Percentiles rank a stretch among this genome's conserved stretches.
These are phyloP conservation scores for Drosophila bocki DNA, from an alignment of 1,140 invertebrate species.

Conservation along the genomic window DNA sequence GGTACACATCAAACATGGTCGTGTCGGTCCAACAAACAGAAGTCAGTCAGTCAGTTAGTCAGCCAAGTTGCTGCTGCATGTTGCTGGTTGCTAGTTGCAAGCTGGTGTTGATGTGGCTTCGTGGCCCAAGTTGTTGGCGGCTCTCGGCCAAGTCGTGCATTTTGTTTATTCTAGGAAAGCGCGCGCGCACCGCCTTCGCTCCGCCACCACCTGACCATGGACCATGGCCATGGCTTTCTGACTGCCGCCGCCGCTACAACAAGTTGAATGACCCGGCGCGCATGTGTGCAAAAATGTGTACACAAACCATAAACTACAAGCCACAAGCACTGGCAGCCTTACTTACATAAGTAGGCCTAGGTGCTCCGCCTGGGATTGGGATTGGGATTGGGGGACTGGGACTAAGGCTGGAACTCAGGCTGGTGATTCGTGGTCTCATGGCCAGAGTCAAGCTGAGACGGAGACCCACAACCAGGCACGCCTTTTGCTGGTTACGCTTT, in stretches of 20 bases:
- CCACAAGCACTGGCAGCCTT: constrained; percentile 69
- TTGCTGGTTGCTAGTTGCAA: constrained; percentile 49
- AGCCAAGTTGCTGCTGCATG: constrained; percentile 55
- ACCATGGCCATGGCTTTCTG: constrained; percentile 66
- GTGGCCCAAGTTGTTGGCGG: constrained; percentile 74
- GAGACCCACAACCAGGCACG: constrained; percentile 55
- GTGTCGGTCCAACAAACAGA: constrained; percentile 83
- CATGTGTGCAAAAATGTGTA: constrained; percentile 84
- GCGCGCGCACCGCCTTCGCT: constrained; percentile 62
- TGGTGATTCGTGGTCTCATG: constrained; percentile 29
- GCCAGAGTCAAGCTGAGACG: constrained; percentile 22
- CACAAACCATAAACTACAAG: constrained; percentile 84
- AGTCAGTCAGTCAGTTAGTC: constrained; percentile 79
- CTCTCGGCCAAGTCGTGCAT: constrained; percentile 76
- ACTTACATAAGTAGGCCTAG: constrained; percentile 81
- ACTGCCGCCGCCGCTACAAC: constrained; percentile 32
- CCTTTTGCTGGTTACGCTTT: constrained; percentile 82
- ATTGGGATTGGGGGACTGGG: constrained; percentile 19
- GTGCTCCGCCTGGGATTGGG: constrained; percentile 34
- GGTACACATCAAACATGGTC: constrained; percentile 83
- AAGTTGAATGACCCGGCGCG: constrained; percentile 82
- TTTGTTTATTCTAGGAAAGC: constrained; percentile 83
- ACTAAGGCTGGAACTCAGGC: neutral
- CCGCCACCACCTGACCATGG: constrained; percentile 53
- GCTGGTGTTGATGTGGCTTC: constrained; percentile 65